phyloP scores from a whole-genome alignment of 2,888 invertebrate species.

The Anarsia innoxiella region DNA sequence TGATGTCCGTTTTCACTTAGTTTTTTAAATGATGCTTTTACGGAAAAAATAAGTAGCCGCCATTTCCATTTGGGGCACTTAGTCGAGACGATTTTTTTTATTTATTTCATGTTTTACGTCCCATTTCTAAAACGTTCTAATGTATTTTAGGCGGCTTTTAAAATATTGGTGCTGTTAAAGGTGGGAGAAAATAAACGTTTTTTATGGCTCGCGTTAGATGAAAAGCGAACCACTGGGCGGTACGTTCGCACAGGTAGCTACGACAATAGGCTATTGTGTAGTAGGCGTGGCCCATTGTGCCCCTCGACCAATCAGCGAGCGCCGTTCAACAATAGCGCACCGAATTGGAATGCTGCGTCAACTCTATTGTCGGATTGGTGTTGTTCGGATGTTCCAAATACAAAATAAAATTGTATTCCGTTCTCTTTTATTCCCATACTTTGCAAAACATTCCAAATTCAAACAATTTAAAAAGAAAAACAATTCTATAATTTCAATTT shows the following conservation, averaged over 20 bases:
- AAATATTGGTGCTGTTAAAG: conserved; percentile 33
- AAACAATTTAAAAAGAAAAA: too few species aligned
- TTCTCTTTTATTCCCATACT: too few species aligned
- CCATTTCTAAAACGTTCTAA: conserved; percentile 47
- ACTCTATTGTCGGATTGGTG: conserved; percentile 64
- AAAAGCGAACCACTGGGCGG: conserved; percentile 45
- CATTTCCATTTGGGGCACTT: conserved; percentile 59
- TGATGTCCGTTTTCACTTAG: conserved; percentile 52
- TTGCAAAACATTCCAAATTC: too few species aligned
- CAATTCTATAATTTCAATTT: too few species aligned
- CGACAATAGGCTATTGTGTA: conserved; percentile 70
- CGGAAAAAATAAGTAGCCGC: conserved; percentile 51
- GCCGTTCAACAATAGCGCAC: conserved; percentile 66
- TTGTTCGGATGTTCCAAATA: conserved; percentile 40
- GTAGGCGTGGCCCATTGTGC: conserved; percentile 70
- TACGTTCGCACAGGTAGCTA: conserved; percentile 29
- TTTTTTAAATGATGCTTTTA: conserved; percentile 57
- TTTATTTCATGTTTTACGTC: conserved; percentile 45
- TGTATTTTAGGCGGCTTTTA: conserved; percentile 42
- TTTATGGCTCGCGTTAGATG: conserved; percentile 19
- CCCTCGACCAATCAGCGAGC: conserved; percentile 54
- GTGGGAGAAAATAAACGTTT: not conserved
- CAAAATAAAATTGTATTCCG: conserved; percentile 32
- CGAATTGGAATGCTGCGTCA: conserved; percentile 63
- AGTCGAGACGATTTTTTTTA: conserved; percentile 49